phyloP scores from a whole-genome alignment of 2,797 vertebrate genomes.

The Botia almorhae region DNA sequence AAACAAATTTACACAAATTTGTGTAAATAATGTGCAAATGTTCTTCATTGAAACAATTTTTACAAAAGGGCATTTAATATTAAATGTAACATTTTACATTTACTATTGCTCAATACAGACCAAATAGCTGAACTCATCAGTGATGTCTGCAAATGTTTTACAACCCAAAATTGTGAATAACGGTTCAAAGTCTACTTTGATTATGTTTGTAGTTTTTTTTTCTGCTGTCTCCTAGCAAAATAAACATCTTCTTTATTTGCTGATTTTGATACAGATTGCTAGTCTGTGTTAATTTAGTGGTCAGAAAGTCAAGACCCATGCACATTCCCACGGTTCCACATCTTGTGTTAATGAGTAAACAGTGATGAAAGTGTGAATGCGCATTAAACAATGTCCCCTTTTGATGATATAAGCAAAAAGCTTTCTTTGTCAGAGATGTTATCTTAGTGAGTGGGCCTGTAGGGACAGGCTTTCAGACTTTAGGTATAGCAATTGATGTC shows the following conservation, averaged over 20 bases:
- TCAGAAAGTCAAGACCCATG: not conserved
- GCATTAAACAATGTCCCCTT: not conserved
- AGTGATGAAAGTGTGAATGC: not conserved
- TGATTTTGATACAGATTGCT: not conserved
- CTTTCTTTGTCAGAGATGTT: not conserved
- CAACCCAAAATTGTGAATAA: not conserved
- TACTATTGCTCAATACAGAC: not conserved
- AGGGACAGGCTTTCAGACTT: no score
- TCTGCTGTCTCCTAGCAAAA: not conserved
- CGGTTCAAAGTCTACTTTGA: not conserved
- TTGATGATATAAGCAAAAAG: not conserved
- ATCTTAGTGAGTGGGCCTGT: no score
- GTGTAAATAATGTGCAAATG: no score
- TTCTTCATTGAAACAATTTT: no score
- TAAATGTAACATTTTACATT: no score
- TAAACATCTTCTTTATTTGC: conserved; percentile 1
- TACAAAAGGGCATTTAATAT: no score
- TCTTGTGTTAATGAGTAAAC: not conserved
- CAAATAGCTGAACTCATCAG: not conserved
- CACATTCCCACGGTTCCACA: not conserved
- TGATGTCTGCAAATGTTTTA: not conserved
- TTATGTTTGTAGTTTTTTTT: not conserved
- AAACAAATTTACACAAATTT: no score
- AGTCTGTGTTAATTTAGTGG: not conserved
- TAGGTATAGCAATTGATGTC: not conserved